Evolutionary conservation across 2,797 vertebrate species (phyloP).

Genomic region (Hozukius guyotensis): DNA sequence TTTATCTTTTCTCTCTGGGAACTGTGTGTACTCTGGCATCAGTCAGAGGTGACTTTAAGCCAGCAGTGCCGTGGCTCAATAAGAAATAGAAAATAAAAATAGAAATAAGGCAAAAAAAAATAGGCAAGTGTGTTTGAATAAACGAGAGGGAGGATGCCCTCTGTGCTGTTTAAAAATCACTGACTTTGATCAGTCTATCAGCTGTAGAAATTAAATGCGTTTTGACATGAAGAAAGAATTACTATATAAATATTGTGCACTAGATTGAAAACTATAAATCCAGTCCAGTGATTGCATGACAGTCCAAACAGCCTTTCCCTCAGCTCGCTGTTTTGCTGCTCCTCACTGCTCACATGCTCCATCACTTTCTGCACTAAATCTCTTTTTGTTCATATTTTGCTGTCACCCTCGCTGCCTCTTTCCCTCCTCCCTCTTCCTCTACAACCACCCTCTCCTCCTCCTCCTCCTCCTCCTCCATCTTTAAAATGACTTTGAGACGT

Average conservation of each 20-base stretch:
- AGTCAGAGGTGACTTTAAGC: not conserved
- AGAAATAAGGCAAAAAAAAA: too few species aligned
- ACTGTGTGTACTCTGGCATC: not conserved
- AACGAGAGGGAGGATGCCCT: not conserved
- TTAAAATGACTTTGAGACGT: not conserved
- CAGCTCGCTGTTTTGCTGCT: not conserved
- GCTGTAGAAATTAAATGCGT: not conserved
- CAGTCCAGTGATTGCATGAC: not conserved
- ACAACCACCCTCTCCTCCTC: too few species aligned
- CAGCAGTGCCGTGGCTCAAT: not conserved
- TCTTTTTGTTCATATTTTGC: not conserved
- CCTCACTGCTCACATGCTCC: not conserved
- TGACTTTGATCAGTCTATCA: not conserved
- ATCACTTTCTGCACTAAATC: constrained; percentile 11
- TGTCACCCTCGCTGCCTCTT: not conserved
- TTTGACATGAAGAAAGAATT: not conserved
- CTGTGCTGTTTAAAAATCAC: not conserved
- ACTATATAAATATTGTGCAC: not conserved
- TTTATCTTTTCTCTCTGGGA: constrained; percentile 20
- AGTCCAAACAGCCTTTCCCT: not conserved
- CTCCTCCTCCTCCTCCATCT: not conserved
- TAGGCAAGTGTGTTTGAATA: not conserved
- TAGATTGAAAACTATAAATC: not conserved
- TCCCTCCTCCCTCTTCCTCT: not conserved
- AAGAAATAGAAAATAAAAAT: too few species aligned